Percentiles rank a stretch among this genome's conserved stretches.
Conservation (phyloP, 2,888 invertebrate genomes). For the Chrysolina oricalcia region DNA sequence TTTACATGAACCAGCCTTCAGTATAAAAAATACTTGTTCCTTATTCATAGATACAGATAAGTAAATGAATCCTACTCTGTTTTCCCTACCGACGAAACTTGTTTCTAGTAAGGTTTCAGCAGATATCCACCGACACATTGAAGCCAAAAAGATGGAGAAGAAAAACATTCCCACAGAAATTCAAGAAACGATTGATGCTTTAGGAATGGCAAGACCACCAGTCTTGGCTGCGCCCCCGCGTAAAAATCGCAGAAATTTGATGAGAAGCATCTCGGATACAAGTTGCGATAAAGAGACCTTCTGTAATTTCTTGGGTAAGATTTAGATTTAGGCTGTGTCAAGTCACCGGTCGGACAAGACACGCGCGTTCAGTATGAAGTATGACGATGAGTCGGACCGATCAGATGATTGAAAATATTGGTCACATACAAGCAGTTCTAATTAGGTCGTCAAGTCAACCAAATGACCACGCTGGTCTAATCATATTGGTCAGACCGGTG, state of each 20-base stretch:
- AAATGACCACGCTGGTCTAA: too few relatives aligned
- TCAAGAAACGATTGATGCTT: conserved; percentile 52
- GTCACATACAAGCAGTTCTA: too few relatives aligned
- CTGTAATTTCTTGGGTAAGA: conserved; percentile 46
- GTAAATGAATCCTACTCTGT: not conserved
- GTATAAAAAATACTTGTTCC: too few relatives aligned
- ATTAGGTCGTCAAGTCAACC: too few relatives aligned
- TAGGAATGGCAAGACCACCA: conserved; percentile 51
- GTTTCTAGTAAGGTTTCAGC: conserved; percentile 57
- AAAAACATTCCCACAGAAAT: conserved; percentile 52
- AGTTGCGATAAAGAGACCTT: conserved; percentile 48
- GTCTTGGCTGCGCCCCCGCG: conserved; percentile 31
- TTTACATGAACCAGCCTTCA: too few relatives aligned
- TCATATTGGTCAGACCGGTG: too few relatives aligned
- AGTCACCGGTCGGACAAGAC: too few relatives aligned
- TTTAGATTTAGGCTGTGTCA: too few relatives aligned
- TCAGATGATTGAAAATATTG: too few relatives aligned
- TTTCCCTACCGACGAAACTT: not conserved
- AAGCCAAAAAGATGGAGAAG: conserved; percentile 34
- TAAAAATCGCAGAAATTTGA: conserved; percentile 43
- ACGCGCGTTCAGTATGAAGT: too few relatives aligned
- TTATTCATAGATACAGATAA: too few relatives aligned
- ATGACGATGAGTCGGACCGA: too few relatives aligned
- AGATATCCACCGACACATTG: conserved; percentile 48
- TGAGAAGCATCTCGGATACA: conserved; percentile 42